Evolutionary conservation across 1,140 invertebrate species (phyloP).

Genomic region (Riptortus pedestris): DNA sequence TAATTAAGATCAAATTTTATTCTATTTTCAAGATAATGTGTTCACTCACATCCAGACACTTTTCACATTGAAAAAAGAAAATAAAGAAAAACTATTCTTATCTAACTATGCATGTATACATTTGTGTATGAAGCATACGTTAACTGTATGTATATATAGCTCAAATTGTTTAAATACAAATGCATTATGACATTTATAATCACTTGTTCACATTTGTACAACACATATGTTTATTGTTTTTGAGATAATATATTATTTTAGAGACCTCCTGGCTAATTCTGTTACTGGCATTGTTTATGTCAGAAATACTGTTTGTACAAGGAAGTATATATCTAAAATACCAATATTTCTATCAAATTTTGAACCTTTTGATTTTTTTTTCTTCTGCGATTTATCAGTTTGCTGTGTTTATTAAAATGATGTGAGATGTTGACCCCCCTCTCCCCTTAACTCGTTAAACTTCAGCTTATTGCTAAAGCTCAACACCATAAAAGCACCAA

Average conservation of each 20-base stretch:
- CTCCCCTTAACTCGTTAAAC: no score
- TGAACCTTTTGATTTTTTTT: no score
- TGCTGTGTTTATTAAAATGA: no score
- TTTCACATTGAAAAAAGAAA: conserved; percentile 15
- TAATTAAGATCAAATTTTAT: conserved; percentile 2
- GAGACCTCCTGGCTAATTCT: not conserved
- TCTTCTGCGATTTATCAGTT: no score
- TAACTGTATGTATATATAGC: not conserved
- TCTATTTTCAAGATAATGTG: conserved; percentile 14
- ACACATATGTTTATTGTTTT: not conserved
- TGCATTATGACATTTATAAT: not conserved
- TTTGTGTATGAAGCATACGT: not conserved
- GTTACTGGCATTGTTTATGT: not conserved
- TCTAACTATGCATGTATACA: not conserved
- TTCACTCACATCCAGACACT: conserved; percentile 17
- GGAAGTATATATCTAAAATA: no score
- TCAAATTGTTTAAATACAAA: not conserved
- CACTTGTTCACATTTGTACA: not conserved
- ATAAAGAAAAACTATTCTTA: conserved; percentile 2
- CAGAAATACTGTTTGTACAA: no score
- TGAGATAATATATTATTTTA: not conserved
- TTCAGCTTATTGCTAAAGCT: no score
- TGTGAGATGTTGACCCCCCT: no score
- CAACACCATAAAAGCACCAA: no score
- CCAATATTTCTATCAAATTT: no score